phyloP scores from a whole-genome alignment of 2,888 invertebrate genomes.

The Emmelina monodactyla region DNA sequence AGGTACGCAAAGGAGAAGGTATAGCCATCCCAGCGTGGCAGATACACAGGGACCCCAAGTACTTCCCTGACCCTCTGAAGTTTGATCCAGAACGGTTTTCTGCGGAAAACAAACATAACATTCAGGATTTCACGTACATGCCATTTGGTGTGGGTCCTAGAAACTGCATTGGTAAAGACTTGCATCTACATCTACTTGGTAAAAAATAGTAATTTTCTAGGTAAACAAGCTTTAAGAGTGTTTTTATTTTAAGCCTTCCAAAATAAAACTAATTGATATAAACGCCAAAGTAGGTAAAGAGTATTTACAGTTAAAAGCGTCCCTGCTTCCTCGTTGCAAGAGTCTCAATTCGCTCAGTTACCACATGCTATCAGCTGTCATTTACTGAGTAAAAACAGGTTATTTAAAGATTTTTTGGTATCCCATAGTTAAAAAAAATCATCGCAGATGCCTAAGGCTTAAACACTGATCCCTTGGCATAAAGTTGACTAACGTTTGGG shows the following conservation, averaged over 20 bases:
- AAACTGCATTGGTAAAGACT: conserved; percentile 57
- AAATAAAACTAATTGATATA: conserved; percentile 6
- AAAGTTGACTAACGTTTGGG: too few relatives aligned
- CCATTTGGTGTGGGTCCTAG: conserved; percentile 66
- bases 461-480: too few relatives aligned
- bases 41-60: conserved; percentile 52
- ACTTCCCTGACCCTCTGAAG: conserved; percentile 55
- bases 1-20: conserved; percentile 26
- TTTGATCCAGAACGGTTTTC: conserved; percentile 67
- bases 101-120: conserved; percentile 56
- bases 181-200: too few relatives aligned
- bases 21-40: conserved; percentile 37
- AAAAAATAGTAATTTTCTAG: background rate
- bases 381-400: too few relatives aligned
- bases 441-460: too few relatives aligned
- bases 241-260: conserved; percentile 16
- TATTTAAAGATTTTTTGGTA: too few relatives aligned
- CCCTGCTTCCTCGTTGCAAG: too few relatives aligned
- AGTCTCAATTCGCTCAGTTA: too few relatives aligned
- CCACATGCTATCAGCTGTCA: too few relatives aligned
- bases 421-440: too few relatives aligned
- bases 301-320: too few relatives aligned
- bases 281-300: too few relatives aligned
- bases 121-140: conserved; percentile 30
- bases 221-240: conserved; percentile 13